Evolutionary conservation across 2,888 invertebrate genomes (phyloP).

Genomic region (Nymphalis urticae): DNA sequence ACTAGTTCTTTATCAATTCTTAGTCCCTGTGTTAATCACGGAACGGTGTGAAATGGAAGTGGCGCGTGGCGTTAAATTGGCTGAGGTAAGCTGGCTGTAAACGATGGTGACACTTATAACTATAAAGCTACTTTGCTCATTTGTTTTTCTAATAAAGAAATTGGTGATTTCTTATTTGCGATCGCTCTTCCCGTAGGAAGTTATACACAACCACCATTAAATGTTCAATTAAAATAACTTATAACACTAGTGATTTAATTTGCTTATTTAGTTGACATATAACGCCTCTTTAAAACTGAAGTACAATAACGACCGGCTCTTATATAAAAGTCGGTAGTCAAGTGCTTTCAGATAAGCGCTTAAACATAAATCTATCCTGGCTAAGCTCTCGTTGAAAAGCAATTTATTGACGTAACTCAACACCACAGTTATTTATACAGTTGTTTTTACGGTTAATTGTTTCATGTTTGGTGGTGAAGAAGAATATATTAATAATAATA

Average conservation of each 20-base stretch:
- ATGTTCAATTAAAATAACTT: not conserved
- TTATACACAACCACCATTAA: not conserved
- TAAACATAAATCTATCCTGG: conserved; percentile 29
- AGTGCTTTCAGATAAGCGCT: conserved; percentile 25
- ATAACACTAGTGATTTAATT: not conserved
- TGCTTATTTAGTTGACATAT: not conserved
- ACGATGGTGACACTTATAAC: too few relatives aligned
- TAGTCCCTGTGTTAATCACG: not conserved
- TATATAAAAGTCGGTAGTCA: conserved; percentile 19
- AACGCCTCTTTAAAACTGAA: not conserved
- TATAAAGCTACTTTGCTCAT: too few relatives aligned
- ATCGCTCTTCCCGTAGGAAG: too few relatives aligned
- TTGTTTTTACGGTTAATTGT: too few relatives aligned
- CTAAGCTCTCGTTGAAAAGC: conserved; percentile 26
- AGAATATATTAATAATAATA: too few relatives aligned
- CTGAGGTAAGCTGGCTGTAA: too few relatives aligned
- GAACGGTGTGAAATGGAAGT: not conserved
- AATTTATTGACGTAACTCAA: conserved; percentile 30
- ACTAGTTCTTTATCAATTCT: conserved; percentile 31
- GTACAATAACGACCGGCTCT: not conserved
- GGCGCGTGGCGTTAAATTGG: not conserved
- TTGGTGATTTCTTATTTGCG: too few relatives aligned
- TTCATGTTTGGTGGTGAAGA: too few relatives aligned
- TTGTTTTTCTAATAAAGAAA: too few relatives aligned
- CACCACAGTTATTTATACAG: conserved; percentile 14